These are phyloP conservation scores for Neomorphus geoffroyi DNA, from an alignment of 2,797 vertebrate genomes.

Conservation along the genomic window DNA sequence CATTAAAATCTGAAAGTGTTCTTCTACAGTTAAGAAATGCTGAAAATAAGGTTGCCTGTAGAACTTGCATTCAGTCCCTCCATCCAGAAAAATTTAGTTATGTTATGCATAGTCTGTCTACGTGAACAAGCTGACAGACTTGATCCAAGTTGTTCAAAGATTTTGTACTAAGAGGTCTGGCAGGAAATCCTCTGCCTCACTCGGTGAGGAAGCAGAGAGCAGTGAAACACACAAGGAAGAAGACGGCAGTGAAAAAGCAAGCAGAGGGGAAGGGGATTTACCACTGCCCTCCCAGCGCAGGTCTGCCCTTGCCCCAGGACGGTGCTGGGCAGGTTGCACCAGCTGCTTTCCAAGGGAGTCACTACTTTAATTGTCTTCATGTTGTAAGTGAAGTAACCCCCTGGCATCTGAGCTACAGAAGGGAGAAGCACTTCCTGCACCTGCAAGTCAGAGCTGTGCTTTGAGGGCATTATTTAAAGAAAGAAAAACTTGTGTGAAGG, in stretches of 20 bases:
- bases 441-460: neutral
- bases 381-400: accelerated
- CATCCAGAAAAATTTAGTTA: neutral
- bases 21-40: neutral
- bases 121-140: accelerated
- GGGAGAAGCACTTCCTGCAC: neutral
- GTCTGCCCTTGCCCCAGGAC: neutral
- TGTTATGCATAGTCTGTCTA: neutral
- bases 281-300: accelerated
- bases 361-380: accelerated
- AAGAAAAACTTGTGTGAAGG: neutral
- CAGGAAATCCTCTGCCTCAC: accelerated
- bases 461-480: too few species aligned
- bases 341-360: neutral
- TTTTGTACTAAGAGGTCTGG: neutral
- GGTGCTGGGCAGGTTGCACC: accelerated
- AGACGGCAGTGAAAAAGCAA: neutral
- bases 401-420: neutral
- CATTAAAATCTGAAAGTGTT: neutral
- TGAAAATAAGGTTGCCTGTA: neutral
- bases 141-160: neutral
- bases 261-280: neutral
- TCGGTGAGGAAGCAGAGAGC: neutral
- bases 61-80: neutral
- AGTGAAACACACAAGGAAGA: accelerated